These are phyloP conservation scores for Eospalax fontanierii DNA, from an alignment of 2,797 vertebrate species.

Conservation along the genomic window DNA sequence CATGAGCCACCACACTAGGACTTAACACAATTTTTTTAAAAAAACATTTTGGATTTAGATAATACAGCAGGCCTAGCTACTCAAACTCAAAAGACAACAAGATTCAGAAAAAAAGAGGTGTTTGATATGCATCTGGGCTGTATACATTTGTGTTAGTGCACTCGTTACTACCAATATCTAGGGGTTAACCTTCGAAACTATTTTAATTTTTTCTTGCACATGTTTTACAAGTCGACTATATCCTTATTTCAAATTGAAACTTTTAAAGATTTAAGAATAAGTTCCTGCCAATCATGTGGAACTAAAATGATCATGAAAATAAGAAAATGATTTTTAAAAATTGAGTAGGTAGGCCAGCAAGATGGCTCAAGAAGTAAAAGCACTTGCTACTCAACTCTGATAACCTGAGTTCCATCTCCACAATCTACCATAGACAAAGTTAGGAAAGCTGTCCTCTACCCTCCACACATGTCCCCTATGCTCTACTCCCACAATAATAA, in stretches of 20 bases:
- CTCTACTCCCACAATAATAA: neutral
- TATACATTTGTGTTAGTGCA: neutral
- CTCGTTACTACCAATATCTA: constrained; percentile 13
- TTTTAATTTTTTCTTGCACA: constrained; percentile 53
- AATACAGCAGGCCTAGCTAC: neutral
- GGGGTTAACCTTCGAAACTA: neutral
- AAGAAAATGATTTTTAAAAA: constrained; percentile 7
- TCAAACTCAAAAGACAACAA: constrained; percentile 62
- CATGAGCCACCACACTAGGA: too few relatives aligned
- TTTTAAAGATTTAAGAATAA: constrained; percentile 60
- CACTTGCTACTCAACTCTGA: neutral
- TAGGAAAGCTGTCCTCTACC: neutral
- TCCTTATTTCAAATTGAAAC: constrained; percentile 53
- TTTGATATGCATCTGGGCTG: neutral
- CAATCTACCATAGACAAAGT: neutral
- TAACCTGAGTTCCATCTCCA: neutral
- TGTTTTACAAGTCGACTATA: constrained; percentile 50
- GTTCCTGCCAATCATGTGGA: constrained; percentile 26
- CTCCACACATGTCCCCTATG: neutral
- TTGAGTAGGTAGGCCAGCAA: neutral
- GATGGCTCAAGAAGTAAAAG: neutral
- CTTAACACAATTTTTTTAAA: too few relatives aligned
- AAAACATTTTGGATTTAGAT: neutral
- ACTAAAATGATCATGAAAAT: constrained; percentile 59
- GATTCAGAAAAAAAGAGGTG: constrained; percentile 15